These are phyloP conservation scores for Mohoua ochrocephala DNA, from an alignment of 2,113 vertebrate genomes.

Conservation along the genomic window DNA sequence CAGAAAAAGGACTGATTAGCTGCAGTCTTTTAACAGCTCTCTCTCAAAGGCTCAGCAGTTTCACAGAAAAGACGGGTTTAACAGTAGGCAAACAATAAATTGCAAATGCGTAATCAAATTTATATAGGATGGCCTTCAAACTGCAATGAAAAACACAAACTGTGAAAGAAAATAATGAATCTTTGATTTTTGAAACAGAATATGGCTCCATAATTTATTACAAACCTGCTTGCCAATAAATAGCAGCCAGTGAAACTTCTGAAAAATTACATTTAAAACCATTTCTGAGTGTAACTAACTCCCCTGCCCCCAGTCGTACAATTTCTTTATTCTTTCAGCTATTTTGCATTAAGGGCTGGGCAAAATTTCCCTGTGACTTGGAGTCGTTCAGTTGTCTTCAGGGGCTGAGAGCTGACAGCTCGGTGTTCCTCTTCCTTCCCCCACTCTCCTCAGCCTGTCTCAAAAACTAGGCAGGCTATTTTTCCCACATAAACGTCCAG, in stretches of 20 bases:
- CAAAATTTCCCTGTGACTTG: not conserved
- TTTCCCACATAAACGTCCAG: not conserved
- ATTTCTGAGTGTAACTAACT: not conserved
- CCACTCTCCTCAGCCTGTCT: not conserved
- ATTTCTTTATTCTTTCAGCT: not conserved
- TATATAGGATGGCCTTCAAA: not conserved
- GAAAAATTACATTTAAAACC: not conserved
- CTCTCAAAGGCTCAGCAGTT: not conserved
- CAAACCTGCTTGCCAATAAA: not conserved
- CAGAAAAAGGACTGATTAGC: constrained; percentile 2
- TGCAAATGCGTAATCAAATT: not conserved
- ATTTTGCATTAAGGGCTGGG: not conserved
- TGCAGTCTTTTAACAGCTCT: not conserved
- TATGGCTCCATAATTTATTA: not conserved
- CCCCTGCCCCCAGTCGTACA: not conserved
- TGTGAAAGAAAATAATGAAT: not conserved
- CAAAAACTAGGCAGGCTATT: not conserved
- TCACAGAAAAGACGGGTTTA: not conserved
- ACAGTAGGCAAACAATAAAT: not conserved
- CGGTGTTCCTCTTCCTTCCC: not conserved
- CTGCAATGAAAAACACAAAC: not conserved
- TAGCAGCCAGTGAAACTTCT: not conserved
- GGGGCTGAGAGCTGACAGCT: not conserved
- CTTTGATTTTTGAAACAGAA: not conserved
- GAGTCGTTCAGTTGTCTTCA: not conserved